A percentile compares a stretch with the other conserved stretches of the same genome.
Conservation (phyloP, 2,797 vertebrate species). For the Xenentodon cancila region DNA sequence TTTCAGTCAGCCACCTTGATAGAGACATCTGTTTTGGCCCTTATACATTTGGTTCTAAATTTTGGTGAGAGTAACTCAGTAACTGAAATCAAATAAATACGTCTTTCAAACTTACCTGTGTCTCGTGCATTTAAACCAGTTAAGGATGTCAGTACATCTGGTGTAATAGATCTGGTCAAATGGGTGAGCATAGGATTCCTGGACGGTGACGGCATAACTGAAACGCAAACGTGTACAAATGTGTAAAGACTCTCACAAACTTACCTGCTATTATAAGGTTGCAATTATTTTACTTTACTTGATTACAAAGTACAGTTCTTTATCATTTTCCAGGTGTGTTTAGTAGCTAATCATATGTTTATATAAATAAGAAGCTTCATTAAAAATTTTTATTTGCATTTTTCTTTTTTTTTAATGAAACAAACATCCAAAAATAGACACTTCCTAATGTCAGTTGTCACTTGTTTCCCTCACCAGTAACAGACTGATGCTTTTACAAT, state of each 20-base stretch:
- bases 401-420: too few species aligned
- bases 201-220: slow-evolving; percentile 97
- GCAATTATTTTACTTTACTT: too few species aligned
- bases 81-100: background rate
- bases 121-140: slow-evolving; percentile 99
- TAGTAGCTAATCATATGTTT: too few species aligned
- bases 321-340: too few species aligned
- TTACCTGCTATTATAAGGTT: background rate
- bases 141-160: slow-evolving; percentile 97
- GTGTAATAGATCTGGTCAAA: slow-evolving; percentile 99
- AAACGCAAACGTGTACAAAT: slow-evolving; percentile 30
- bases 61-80: slow-evolving; percentile 18
- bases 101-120: slow-evolving; percentile 85
- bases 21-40: slow-evolving; percentile 34
- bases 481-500: too few species aligned
- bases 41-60: slow-evolving; percentile 38
- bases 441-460: too few species aligned
- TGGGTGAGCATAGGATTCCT: slow-evolving; percentile 96
- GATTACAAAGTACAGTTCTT: too few species aligned
- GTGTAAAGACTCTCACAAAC: background rate
- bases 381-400: too few species aligned
- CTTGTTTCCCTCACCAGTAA: too few species aligned
- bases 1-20: slow-evolving; percentile 50
- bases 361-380: too few species aligned
- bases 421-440: too few species aligned